These are phyloP conservation scores for Melanostoma mellinum DNA, from an alignment of 2,888 invertebrate species.

Conservation along the genomic window DNA sequence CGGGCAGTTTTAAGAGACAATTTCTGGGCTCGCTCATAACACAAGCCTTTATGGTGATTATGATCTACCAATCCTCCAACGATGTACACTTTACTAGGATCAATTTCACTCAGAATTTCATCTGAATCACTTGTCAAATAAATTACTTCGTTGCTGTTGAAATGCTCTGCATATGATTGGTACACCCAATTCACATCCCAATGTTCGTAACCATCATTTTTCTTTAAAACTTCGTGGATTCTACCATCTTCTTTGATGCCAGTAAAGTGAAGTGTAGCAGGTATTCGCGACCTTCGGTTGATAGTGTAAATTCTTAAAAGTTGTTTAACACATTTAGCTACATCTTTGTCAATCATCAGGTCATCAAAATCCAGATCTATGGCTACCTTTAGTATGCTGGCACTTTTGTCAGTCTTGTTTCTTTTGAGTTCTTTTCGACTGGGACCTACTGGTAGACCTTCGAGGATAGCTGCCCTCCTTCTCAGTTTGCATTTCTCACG, in stretches of 20 bases:
- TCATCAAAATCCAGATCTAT: conserved; percentile 96
- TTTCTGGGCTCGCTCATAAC: conserved; percentile 90
- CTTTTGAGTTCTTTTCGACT: conserved; percentile 91
- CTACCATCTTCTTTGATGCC: conserved; percentile 87
- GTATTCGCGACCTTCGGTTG: conserved; percentile 91
- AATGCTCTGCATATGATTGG: conserved; percentile 87
- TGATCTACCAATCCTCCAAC: conserved; percentile 99
- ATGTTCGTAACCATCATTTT: conserved; percentile 93
- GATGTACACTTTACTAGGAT: conserved; percentile 91
- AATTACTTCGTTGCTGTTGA: conserved; percentile 90
- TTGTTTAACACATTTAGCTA: conserved; percentile 95
- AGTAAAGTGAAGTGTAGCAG: conserved; percentile 92
- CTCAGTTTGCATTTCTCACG: conserved; percentile 88
- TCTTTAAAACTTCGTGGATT: conserved; percentile 88
- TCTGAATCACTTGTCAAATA: conserved; percentile 98
- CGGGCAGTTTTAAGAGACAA: conserved; percentile 91
- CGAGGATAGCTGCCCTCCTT: conserved; percentile 86
- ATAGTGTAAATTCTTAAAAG: conserved; percentile 94
- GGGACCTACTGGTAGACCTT: conserved; percentile 88
- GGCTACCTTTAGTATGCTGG: conserved; percentile 86
- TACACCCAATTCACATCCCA: conserved; percentile 94
- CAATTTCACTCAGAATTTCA: conserved; percentile 89
- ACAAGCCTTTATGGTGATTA: conserved; percentile 96
- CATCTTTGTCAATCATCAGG: conserved; percentile 94
- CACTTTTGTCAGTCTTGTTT: conserved; percentile 86